Evolutionary conservation across 2,113 vertebrate genomes (phyloP).

Genomic region (Crotophaga sulcirostris): DNA sequence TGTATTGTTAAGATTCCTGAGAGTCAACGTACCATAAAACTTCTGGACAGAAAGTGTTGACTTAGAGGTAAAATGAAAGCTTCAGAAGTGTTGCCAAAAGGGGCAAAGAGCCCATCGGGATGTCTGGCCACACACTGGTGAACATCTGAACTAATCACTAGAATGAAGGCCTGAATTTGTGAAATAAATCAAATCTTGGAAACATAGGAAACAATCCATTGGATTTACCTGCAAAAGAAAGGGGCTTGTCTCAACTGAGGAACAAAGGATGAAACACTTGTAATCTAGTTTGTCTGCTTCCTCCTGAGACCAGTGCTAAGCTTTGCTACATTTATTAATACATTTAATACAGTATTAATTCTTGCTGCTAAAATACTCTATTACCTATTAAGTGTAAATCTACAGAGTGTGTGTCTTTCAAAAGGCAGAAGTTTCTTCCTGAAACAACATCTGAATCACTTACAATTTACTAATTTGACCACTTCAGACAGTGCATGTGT

Average conservation of each 20-base stretch:
- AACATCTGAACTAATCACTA: neutral
- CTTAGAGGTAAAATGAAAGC: conserved; percentile 1
- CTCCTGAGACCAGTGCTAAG: neutral
- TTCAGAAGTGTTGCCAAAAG: neutral
- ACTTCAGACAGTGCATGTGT: neutral
- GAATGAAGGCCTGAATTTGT: neutral
- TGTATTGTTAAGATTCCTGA: neutral
- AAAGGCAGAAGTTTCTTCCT: neutral
- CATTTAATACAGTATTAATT: neutral
- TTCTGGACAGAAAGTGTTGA: neutral
- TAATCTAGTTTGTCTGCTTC: neutral
- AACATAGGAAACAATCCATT: neutral
- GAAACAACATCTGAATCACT: no score
- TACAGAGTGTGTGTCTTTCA: neutral
- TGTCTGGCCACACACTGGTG: neutral
- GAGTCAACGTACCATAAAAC: neutral
- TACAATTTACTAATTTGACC: neutral
- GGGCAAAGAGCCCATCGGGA: neutral
- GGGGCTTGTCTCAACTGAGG: neutral
- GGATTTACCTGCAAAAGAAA: neutral
- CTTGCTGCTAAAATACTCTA: neutral
- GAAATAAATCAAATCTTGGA: neutral
- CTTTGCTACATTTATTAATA: neutral
- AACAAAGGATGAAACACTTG: neutral
- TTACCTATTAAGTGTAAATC: neutral